A percentile compares a stretch with the other conserved stretches of the same genome.
phyloP scores from a whole-genome alignment of 2,888 invertebrate genomes.

The Dendrolimus houi region DNA sequence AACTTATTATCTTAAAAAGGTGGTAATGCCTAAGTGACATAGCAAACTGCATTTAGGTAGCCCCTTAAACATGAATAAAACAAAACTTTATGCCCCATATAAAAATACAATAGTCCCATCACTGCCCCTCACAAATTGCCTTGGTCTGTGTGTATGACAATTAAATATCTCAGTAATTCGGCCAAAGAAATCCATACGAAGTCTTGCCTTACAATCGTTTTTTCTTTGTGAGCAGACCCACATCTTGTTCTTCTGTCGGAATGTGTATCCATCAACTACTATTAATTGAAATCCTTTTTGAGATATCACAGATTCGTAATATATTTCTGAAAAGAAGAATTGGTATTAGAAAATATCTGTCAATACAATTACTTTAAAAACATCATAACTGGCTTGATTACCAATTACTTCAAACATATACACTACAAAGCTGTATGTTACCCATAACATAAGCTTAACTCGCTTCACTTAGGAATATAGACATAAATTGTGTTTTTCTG shows the following conservation, averaged over 20 bases:
- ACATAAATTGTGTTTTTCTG: no score
- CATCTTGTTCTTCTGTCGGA: not conserved
- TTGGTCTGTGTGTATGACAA: constrained; percentile 1
- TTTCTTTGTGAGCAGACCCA: constrained; percentile 8
- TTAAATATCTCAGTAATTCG: not conserved
- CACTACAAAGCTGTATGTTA: no score
- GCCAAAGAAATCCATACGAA: not conserved
- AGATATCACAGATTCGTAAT: constrained; percentile 5
- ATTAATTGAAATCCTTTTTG: constrained; percentile 5
- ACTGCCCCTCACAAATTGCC: not conserved
- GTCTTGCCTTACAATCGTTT: constrained; percentile 1
- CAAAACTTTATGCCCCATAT: not conserved
- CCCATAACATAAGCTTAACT: no score
- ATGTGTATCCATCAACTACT: constrained; percentile 7
- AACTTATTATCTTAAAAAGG: no score
- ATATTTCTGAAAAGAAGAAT: constrained; percentile 1
- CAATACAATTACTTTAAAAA: no score
- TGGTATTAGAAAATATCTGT: no score
- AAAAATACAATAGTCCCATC: constrained; percentile 1
- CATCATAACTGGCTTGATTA: no score
- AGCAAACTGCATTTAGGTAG: no score
- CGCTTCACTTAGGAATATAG: no score
- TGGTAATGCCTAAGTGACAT: no score
- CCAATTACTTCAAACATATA: no score
- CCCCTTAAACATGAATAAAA: no score